These are phyloP conservation scores for Calosoma granatense DNA, from an alignment of 1,140 invertebrate genomes.

Conservation along the genomic window DNA sequence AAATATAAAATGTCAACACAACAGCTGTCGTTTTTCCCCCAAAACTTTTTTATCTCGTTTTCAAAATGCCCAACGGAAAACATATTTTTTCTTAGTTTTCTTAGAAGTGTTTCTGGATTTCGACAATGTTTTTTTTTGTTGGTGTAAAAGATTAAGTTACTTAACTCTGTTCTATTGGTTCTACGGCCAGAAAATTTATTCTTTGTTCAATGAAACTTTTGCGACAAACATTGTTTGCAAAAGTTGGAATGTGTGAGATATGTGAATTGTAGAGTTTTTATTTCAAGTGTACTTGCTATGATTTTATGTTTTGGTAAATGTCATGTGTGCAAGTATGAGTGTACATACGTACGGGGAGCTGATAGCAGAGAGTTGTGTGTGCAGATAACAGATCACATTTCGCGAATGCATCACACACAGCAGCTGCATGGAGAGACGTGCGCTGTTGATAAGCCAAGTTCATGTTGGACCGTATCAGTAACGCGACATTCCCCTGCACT, in stretches of 20 bases:
- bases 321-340: no score
- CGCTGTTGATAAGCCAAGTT: not conserved
- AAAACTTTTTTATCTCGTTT: not conserved
- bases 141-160: not conserved
- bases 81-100: no score
- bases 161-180: no score
- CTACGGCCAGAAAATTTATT: no score
- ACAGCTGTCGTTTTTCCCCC: not conserved
- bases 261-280: no score
- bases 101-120: not conserved
- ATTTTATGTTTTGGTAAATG: not conserved
- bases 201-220: no score
- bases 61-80: not conserved
- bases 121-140: not conserved
- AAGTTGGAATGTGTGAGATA: no score
- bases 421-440: not conserved
- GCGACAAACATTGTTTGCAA: no score
- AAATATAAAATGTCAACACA: not conserved
- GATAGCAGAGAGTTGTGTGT: not conserved
- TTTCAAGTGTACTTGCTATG: not conserved
- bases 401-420: not conserved
- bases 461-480: not conserved
- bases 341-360: no score
- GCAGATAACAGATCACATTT: not conserved
- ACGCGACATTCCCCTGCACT: no score